Percentiles rank a stretch among this genome's conserved stretches.
Conservation (phyloP, 2,888 invertebrate genomes). For the Eupithecia subfuscata region DNA sequence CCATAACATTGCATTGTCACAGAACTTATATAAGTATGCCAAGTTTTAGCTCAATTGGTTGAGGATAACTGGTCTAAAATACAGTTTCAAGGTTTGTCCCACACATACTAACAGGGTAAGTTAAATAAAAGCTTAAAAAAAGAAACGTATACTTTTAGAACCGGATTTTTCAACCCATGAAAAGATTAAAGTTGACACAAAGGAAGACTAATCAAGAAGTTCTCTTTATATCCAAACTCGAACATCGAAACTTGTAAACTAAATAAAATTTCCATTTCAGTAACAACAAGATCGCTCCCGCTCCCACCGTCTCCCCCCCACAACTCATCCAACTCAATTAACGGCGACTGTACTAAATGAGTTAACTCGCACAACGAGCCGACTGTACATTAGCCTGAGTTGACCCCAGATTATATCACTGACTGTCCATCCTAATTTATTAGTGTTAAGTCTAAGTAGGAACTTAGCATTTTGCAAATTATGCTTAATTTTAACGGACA, state of each 20-base stretch:
- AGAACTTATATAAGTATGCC: no score
- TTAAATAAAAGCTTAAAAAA: no score
- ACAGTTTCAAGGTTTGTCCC: no score
- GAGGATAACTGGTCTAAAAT: no score
- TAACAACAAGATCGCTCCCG: conserved; percentile 15
- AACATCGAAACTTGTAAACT: neutral
- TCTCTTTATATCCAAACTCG: no score
- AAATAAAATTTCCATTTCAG: neutral
- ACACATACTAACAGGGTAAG: no score
- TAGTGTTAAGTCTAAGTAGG: conserved; percentile 14
- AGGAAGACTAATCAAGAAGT: no score
- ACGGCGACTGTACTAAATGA: conserved; percentile 31
- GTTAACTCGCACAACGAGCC: conserved; percentile 37
- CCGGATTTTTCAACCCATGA: no score
- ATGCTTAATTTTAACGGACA: neutral
- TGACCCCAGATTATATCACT: conserved; percentile 34
- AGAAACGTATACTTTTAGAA: no score
- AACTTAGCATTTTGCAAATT: conserved; percentile 14
- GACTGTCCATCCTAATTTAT: conserved; percentile 32
- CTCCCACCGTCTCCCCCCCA: conserved; percentile 6
- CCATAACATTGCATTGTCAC: no score
- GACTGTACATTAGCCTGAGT: conserved; percentile 35
- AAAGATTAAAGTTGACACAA: no score
- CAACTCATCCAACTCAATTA: conserved; percentile 25
- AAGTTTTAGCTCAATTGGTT: no score